Evolutionary conservation across 1,140 invertebrate species (phyloP), one percentile per base, ranked within the genome.

Genomic region (Episyrphus balteatus): DNA sequence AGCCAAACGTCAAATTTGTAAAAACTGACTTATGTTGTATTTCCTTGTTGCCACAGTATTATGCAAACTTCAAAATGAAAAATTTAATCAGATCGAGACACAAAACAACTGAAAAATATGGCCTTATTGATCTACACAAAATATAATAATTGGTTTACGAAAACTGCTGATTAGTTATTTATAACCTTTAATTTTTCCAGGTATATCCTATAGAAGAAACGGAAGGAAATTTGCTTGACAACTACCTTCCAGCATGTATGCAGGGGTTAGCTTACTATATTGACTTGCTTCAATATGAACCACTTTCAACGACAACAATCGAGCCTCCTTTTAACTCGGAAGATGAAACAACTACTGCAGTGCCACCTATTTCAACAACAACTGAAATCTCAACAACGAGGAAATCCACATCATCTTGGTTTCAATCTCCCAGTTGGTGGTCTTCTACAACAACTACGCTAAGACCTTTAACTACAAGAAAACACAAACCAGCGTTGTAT

Each of bases 211-310:
- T 26, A 39, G 14, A 47, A 32, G 34, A 36, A 15, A 15, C 34
- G 26, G 44, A 18, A 26, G 61, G 56, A 8, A 58, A 58, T 48
- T 51, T 66, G 32, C 39, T 66, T 18, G 53, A 54, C 36, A 68
- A 58, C 31, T 68, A 66, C 51, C 50, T 68, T 48, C 62, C 66
- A 34, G 58, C 61, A 8, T 56, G 55, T 14, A 68, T 68, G 66
- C 65, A 68, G 49, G 65, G 65, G 9, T 41, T 68, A 42, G 65
- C 65, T 41, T 68, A 68, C 44, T 66, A 66, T 39, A 66, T 66
- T n/a, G 66, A 68, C 36, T 52, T 60, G n/a, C 44, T 68, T 21
- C 66, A 68, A 43, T 68, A 68, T 32, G 66, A 68, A 40, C 63
- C 62, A 12, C 39, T 67, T n/a, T 52, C 58, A 37, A 59, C 58